phyloP scores from a whole-genome alignment of 2,797 vertebrate genomes.

The Hydrophis major region DNA sequence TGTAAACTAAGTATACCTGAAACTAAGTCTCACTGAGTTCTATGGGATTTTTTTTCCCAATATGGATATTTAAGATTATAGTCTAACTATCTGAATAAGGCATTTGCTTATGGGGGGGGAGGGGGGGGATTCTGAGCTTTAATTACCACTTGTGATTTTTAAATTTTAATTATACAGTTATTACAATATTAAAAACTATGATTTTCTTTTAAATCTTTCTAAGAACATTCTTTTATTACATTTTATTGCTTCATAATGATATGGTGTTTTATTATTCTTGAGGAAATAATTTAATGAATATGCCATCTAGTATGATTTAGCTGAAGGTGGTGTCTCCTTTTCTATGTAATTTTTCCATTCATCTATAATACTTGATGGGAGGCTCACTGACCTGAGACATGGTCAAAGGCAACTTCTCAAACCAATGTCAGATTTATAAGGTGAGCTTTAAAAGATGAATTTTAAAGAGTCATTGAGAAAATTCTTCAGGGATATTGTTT shows the following conservation, averaged over 20 bases:
- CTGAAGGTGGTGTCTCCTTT: constrained; percentile 53
- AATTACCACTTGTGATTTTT: constrained; percentile 56
- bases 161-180: constrained; percentile 66
- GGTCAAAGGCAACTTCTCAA: constrained; percentile 20
- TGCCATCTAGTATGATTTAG: constrained; percentile 46
- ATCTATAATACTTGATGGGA: constrained; percentile 22
- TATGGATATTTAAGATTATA: neutral
- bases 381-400: constrained; percentile 40
- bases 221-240: constrained; percentile 65
- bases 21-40: neutral
- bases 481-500: neutral
- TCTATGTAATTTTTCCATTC: constrained; percentile 15
- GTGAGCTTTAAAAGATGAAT: neutral
- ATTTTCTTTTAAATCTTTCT: constrained; percentile 67
- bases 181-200: constrained; percentile 58
- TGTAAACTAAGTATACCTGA: neutral
- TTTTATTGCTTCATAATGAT: constrained; percentile 71
- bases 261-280: constrained; percentile 68
- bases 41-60: neutral
- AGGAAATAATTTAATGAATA: constrained; percentile 63
- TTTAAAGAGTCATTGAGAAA: neutral
- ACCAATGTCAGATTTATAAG: constrained; percentile 23
- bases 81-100: neutral
- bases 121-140: constrained; percentile 30
- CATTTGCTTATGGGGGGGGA: constrained; percentile 6